Percentiles rank a stretch among this genome's conserved stretches.
phyloP scores from a whole-genome alignment of 2,888 invertebrate genomes.

The Apantesis nais region DNA sequence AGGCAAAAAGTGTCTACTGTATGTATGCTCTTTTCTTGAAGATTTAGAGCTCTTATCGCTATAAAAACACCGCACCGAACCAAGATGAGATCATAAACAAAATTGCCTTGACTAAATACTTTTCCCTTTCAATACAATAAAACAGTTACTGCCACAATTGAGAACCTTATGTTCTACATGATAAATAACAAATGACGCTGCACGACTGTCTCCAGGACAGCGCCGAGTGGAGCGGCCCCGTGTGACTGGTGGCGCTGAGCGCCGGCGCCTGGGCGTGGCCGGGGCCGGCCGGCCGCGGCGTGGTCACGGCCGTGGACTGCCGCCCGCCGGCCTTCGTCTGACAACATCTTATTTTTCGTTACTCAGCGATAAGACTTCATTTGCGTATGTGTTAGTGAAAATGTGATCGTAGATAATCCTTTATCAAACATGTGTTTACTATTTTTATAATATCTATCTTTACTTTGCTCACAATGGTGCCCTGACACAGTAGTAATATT shows the following conservation, averaged over 20 bases:
- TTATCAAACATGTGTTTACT: slow-evolving; percentile 3
- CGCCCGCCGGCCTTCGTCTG: slow-evolving; percentile 75
- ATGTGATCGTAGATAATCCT: slow-evolving; percentile 5
- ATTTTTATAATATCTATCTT: not conserved
- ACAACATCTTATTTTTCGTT: slow-evolving; percentile 33
- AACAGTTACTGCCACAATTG: not conserved
- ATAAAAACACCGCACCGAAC: too few relatives aligned
- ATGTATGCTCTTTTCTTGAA: not conserved
- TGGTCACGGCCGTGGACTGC: slow-evolving; percentile 61
- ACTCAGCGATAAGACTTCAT: slow-evolving; percentile 40
- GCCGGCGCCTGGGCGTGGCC: slow-evolving; percentile 79
- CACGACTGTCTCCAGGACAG: slow-evolving; percentile 59
- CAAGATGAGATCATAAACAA: too few relatives aligned
- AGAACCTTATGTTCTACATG: too few relatives aligned
- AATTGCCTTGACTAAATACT: too few relatives aligned
- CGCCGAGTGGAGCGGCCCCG: slow-evolving; percentile 78
- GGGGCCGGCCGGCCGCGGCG: slow-evolving; percentile 63
- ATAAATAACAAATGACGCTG: not conserved
- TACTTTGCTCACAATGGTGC: not conserved
- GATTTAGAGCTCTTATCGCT: too few relatives aligned
- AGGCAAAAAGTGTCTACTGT: too few relatives aligned
- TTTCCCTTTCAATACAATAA: too few relatives aligned
- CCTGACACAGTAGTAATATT: not conserved
- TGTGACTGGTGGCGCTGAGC: slow-evolving; percentile 83
- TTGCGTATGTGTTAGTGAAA: slow-evolving; percentile 29